Evolutionary conservation across 2,888 invertebrate genomes (phyloP), one percentile per base, ranked within the genome.

Genomic region (Coremacera marginata): DNA sequence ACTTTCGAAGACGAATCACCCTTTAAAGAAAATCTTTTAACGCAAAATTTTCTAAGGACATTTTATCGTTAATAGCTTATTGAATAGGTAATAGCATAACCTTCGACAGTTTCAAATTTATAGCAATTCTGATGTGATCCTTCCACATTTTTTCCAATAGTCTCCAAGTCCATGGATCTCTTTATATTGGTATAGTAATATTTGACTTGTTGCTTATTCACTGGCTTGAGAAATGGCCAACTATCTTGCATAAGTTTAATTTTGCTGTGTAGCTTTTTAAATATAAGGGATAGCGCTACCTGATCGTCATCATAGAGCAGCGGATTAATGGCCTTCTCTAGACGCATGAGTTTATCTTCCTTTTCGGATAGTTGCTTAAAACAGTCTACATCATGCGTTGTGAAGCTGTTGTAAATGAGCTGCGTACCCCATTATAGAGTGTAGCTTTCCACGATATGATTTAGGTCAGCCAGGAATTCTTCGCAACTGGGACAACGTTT

Each of bases 251-350:
- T 94, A 0, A 94, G 91, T 88, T 97, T 98, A 81, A 98, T 89
- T 88, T 95, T 96, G 16, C 95, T 94, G 75, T 95, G 95, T 65
- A 98, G 91, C 86, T 95, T 96, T 81, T 97, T 96, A 71, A 99
- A 91, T 81, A 99, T 97, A 86, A 95, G 98, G 0, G 97, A 96
- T 75, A 99, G 91, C 0, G 98, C 98, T 74, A 98, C 93, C 91
- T 97, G 97, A 89, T 99, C 98, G 87, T 99, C 94, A 84, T 99
- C 99, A 88, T 99, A 98, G 52, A 99, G 91, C 70, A 99, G 91
- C 0, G 99, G 99, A 91, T 99, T 99, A 83, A 99, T 99, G 34
- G 97, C 96, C 89, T 99, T 98, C 89, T 99, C 99, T 55, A 99
- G 89, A 82, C 96, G 93, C 95, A 98, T 98, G 73, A 99, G 90